Evolutionary conservation across 1,140 invertebrate genomes (phyloP), one percentile per base, ranked within the genome.

Genomic region (Orchestia grillus): DNA sequence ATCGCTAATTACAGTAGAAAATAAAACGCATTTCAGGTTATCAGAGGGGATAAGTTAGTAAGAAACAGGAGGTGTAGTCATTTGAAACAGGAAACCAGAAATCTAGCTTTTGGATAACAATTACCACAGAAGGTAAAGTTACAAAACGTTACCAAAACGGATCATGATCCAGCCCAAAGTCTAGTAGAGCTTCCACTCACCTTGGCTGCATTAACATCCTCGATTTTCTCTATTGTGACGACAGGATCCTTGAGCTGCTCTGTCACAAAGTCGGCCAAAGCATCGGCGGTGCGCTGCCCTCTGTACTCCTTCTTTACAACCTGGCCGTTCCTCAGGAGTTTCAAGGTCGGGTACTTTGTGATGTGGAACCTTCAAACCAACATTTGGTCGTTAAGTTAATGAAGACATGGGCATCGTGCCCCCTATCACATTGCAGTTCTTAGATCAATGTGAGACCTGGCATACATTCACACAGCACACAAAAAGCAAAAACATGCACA

Each of bases 311-410:
- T 98, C 97, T 99, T 99, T 0, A 98, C 98, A 19, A 99, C 98
- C 97, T 99, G 98, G 0, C 99, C 99, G 98, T 99, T 99, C 53
- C 99, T 98, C 97, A 99, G 98, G 42, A 99, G 97, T 98, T 99
- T 99, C 62, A 99, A 97, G 40, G 99, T 99, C 44, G 99, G 99
- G 98, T 99, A 99, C 98, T 99, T 99, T 40, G 98, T 98, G 91
- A 99, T 99, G 97, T 99, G 99, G 97, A 99, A 99, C 97, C 98
- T 98, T 23, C 98, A 98, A 19, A 36, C 28, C 62, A 77, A 36
- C 62, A 77, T 77, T 15, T 15, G 11, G 62, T 15, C 36, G 62
- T 36, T 36, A 77, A 3, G 28, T 77, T 3, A 77, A 77, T 77
- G 62, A 77, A 15, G 36, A 77, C 62, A 77, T 53, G 47, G 47